Evolutionary conservation across 2,888 invertebrate genomes (phyloP).

Genomic region (Mamestra brassicae): DNA sequence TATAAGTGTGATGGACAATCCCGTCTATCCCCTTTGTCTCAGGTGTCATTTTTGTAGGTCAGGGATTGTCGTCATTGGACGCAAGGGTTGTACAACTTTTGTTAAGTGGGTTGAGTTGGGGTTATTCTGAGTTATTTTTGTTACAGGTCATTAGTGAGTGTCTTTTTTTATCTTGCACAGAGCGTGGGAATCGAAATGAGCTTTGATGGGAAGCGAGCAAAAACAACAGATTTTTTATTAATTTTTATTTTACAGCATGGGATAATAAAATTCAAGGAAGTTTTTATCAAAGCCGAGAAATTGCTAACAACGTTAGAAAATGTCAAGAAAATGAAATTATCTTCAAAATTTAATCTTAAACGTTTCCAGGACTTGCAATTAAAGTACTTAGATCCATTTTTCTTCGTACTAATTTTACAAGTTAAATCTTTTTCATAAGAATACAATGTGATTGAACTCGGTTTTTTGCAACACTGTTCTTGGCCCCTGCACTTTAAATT

Average conservation of each 20-base stretch:
- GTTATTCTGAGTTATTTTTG: not conserved
- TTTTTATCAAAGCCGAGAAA: not conserved
- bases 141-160: not conserved
- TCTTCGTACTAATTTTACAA: conserved; percentile 50
- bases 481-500: conserved; percentile 18
- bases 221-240: not conserved
- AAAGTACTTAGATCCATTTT: conserved; percentile 24
- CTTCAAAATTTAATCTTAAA: not conserved
- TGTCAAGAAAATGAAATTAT: conserved; percentile 2
- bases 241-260: not conserved
- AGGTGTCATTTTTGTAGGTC: conserved; percentile 20
- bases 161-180: not conserved
- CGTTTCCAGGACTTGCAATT: conserved; percentile 9
- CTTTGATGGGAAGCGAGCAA: not conserved
- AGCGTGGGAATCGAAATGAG: not conserved
- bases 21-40: conserved; percentile 25
- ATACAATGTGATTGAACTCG: conserved; percentile 70
- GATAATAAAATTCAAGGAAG: not conserved
- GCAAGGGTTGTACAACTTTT: not conserved
- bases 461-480: conserved; percentile 57
- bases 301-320: not conserved
- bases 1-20: conserved; percentile 41
- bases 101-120: not conserved
- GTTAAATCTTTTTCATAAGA: conserved; percentile 64
- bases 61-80: not conserved